Percentiles rank a stretch among this genome's conserved stretches.
Conservation (phyloP, 2,888 invertebrate genomes). For the Plebejus anna region DNA sequence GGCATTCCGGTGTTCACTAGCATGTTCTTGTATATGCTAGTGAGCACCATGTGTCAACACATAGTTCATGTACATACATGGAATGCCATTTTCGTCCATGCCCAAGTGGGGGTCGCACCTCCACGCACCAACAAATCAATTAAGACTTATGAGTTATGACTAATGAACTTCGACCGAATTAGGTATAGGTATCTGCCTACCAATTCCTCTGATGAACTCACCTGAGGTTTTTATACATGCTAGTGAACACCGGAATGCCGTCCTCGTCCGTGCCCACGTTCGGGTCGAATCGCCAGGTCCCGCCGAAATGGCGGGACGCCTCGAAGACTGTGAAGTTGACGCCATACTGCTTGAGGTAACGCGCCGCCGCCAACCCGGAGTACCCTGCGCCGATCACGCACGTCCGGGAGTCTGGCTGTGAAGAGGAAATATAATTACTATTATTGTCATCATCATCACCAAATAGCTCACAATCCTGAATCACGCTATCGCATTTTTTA, state of each 20-base stretch:
- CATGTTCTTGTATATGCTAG: no score
- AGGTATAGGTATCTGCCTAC: no score
- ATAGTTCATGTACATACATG: no score
- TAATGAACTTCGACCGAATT: no score
- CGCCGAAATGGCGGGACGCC: constrained; percentile 83
- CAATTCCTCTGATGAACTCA: no score
- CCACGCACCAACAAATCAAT: no score
- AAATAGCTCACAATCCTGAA: no score
- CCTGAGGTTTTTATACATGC: constrained; percentile 88
- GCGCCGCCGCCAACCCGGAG: constrained; percentile 83
- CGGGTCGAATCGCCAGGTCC: constrained; percentile 89
- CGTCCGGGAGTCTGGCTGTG: constrained; percentile 39
- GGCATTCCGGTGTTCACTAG: no score
- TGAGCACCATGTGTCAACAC: no score
- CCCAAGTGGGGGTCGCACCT: no score
- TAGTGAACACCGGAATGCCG: constrained; percentile 85
- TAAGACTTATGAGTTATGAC: no score
- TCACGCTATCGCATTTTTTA: not conserved
- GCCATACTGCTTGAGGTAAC: constrained; percentile 77
- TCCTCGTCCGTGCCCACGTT: constrained; percentile 81
- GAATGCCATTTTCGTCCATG: no score
- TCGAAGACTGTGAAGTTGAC: constrained; percentile 83
- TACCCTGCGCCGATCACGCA: constrained; percentile 88
- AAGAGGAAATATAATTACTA: not conserved
- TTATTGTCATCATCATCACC: not conserved